Conservation (phyloP, 2,888 invertebrate species). For the Diaprepes abbreviatus region DNA sequence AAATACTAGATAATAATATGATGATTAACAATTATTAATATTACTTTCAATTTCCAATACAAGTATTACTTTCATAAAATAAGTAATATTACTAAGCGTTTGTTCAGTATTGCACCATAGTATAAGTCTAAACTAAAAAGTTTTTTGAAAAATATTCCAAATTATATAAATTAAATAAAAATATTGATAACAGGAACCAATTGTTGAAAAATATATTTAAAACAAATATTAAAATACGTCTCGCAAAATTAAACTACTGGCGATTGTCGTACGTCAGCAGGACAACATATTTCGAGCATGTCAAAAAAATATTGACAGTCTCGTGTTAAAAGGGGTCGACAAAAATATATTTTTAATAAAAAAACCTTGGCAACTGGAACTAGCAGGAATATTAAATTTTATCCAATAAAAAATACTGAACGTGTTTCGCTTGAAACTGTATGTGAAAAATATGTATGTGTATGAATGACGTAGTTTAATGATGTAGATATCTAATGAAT, state of each 20-base stretch:
- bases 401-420: conserved; percentile 10
- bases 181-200: no score
- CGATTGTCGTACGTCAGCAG: conserved; percentile 3
- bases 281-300: conserved; percentile 1
- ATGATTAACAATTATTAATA: no score
- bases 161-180: no score
- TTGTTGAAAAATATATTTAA: no score
- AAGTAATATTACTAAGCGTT: no score
- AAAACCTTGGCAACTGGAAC: not conserved
- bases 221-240: conserved; percentile 6
- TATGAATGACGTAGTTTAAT: not conserved
- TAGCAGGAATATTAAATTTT: conserved; percentile 1
- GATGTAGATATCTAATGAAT: no score
- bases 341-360: conserved; percentile 15
- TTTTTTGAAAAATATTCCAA: no score
- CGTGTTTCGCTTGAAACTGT: not conserved
- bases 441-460: not conserved
- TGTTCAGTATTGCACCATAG: no score
- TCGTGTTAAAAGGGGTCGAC: conserved; percentile 3
- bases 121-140: no score
- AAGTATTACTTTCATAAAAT: no score
- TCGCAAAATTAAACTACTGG: conserved; percentile 4
- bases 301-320: conserved; percentile 7
- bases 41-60: no score
- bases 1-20: no score